Conservation (phyloP, 2,797 vertebrate genomes). For the Falco novaeseelandiae region DNA sequence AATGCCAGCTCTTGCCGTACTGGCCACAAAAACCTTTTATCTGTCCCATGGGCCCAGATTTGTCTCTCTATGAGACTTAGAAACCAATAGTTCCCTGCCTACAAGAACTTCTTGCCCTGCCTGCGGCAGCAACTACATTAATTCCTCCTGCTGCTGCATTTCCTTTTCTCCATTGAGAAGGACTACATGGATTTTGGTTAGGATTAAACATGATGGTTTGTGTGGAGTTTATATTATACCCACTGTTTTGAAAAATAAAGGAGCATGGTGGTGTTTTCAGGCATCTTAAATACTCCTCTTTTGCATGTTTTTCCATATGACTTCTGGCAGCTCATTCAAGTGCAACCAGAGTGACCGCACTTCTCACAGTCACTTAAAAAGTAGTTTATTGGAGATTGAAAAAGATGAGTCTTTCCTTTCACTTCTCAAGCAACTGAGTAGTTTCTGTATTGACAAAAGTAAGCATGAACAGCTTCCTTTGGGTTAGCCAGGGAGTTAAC, state of each 20-base stretch:
- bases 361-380: background rate
- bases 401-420: background rate
- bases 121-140: rapidly evolving
- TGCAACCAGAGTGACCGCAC: background rate
- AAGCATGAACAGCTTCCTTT: background rate
- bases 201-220: background rate
- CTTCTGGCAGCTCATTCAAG: background rate
- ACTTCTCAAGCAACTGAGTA: background rate
- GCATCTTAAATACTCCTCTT: background rate
- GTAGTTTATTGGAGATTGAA: background rate
- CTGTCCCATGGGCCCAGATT: no score
- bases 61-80: background rate
- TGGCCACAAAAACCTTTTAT: background rate
- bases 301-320: background rate
- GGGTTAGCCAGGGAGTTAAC: background rate
- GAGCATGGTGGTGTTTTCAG: background rate
- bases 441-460: background rate
- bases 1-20: background rate
- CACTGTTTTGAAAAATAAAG: background rate
- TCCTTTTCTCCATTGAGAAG: background rate
- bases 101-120: background rate
- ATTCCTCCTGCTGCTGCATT: background rate
- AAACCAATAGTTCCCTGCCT: rapidly evolving
- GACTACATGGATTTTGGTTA: background rate
- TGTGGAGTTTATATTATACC: background rate